Percentiles rank a stretch among this genome's conserved stretches.
Conservation (phyloP, 2,113 vertebrate genomes). For the Ahaetulla prasina region DNA sequence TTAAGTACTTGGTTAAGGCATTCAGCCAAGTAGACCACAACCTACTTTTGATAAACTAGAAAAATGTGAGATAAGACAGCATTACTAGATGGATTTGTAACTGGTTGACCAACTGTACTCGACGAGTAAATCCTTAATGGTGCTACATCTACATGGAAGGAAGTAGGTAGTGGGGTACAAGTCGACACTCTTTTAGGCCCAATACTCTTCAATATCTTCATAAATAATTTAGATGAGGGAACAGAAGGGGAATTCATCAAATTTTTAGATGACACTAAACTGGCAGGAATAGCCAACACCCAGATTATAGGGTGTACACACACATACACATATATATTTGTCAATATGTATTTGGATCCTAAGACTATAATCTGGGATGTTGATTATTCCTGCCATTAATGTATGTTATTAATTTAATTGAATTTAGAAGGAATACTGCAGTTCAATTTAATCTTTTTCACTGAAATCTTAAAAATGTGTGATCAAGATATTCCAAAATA, state of each 20-base stretch:
- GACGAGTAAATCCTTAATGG: neutral
- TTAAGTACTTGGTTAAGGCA: no score
- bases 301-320: no score
- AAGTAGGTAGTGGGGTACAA: neutral
- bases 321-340: no score
- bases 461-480: neutral
- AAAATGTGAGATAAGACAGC: neutral
- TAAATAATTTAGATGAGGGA: neutral
- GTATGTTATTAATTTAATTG: neutral
- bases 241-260: neutral
- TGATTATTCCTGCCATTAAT: no score
- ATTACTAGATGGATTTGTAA: no score
- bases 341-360: no score
- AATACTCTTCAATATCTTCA: neutral
- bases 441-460: neutral
- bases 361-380: no score
- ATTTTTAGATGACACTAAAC: neutral
- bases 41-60: neutral
- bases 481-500: neutral
- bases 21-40: neutral
- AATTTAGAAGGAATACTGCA: neutral
- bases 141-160: neutral
- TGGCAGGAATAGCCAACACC: neutral
- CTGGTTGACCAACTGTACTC: neutral
- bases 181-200: neutral